Evolutionary conservation across 2,888 invertebrate species (phyloP).

Genomic region (Aricia artaxerxes): DNA sequence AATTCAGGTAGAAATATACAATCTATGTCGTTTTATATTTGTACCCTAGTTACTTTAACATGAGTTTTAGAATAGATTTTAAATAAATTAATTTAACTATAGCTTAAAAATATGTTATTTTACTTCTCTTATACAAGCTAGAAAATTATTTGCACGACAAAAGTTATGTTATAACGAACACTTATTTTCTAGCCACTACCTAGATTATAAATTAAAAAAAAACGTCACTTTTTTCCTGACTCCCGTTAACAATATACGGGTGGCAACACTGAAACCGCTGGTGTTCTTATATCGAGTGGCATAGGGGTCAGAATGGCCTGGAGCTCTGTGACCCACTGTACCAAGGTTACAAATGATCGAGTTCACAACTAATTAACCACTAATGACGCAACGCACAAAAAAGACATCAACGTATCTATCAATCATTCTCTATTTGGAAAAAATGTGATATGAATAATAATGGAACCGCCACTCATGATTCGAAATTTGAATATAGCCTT

Average conservation of each 20-base stretch:
- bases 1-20: too few relatives aligned
- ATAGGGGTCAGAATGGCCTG: slow-evolving; percentile 14
- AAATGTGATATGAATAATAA: slow-evolving; percentile 42
- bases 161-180: background rate
- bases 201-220: slow-evolving; percentile 22
- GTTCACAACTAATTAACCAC: slow-evolving; percentile 59
- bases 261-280: slow-evolving; percentile 25
- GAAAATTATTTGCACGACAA: background rate
- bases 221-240: slow-evolving; percentile 27
- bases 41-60: too few relatives aligned
- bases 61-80: background rate
- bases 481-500: slow-evolving; percentile 65
- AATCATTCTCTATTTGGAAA: slow-evolving; percentile 43
- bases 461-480: slow-evolving; percentile 61
- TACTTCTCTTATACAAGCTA: background rate
- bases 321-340: slow-evolving; percentile 34
- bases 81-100: background rate
- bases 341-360: slow-evolving; percentile 67
- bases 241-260: slow-evolving; percentile 32
- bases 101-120: background rate
- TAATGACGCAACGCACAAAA: slow-evolving; percentile 44
- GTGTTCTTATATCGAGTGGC: background rate
- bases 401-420: slow-evolving; percentile 43
- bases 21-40: too few relatives aligned
- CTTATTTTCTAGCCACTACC: background rate